Base-by-base conservation (phyloP, 2,888 invertebrate species). In the Drosophila monieri region DNA sequence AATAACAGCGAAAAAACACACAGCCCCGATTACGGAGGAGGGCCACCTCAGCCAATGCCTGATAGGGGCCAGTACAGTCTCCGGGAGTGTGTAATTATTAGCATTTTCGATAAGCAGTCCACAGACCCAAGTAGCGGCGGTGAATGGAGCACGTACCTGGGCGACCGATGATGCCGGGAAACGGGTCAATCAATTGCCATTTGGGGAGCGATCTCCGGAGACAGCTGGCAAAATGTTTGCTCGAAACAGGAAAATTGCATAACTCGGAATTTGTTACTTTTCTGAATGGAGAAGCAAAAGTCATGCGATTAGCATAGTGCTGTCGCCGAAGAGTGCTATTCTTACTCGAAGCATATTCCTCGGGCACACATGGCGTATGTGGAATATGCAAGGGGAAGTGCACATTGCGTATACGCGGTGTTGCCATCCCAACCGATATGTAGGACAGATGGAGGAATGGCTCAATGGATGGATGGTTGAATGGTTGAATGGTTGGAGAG, bases 1-100 rank as follows among this genome's bases (percentile, higher is more conserved):
- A 83, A 83, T 83, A 88, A 77, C 83, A 79, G 62, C 80, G 68
- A 74, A 77, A 76, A 77, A 59, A 47, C 37, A 74, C 73, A 51
- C 60, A 46, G 37, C 25, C 32, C 49, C 67, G 78, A 77, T 68
- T 77, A 77, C 58, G 25, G 2, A 48, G 30, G 32, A 30, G 66
- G 37, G 59, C 35, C 52, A 65, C 12, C 66, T 25, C 44, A 44
- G 52, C 32, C 35, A 51, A 44, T 65, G 52, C 8, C 37, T 65
- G 62, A 62, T 62, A 64, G 9, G 32, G 51, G 18, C 9, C 30
- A 47, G 12, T 27, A 18, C 59, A 18, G 18, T 37, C 15, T 35
- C 47, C n/a, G 49, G 15, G 32, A 12, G 58, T 41, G 52, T 69
- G 47, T 60, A 35, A 58, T 52, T 68, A 48, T 68, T 27, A 48